Conservation (phyloP, 64 coral and sea anemone genomes). For the Platygyra sinensis region DNA sequence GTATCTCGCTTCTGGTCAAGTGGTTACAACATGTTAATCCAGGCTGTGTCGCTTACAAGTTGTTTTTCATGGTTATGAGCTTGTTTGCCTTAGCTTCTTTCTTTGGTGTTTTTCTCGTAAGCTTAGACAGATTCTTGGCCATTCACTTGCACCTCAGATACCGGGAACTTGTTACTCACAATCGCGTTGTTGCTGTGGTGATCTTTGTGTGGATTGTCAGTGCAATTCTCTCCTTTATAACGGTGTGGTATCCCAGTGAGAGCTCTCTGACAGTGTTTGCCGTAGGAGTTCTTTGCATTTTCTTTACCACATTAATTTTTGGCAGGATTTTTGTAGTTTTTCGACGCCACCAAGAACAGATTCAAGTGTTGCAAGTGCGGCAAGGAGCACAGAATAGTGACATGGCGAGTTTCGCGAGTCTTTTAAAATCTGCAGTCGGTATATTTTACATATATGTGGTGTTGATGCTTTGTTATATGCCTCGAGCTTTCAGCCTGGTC, state of each 20-base stretch:
- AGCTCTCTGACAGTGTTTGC: neutral
- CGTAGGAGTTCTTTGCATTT: neutral
- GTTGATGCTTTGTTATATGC: slow-evolving; percentile 28
- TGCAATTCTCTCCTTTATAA: neutral
- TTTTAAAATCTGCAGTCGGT: neutral
- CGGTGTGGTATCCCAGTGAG: neutral
- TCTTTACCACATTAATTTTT: neutral
- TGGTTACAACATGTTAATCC: neutral
- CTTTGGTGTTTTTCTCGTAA: slow-evolving; percentile 8
- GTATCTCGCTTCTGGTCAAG: neutral
- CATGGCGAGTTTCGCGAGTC: neutral
- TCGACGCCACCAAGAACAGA: slow-evolving; percentile 12
- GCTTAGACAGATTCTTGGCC: slow-evolving; percentile 6
- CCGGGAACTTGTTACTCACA: neutral
- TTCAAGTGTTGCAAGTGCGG: neutral
- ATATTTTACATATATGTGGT: slow-evolving; percentile 17
- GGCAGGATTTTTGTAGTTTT: slow-evolving; percentile 31
- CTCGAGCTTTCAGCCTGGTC: neutral
- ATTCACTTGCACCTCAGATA: slow-evolving; percentile 33
- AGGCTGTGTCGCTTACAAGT: neutral
- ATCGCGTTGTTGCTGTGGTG: neutral
- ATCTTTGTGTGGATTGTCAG: neutral
- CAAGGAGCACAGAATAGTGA: neutral
- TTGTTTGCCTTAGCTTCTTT: slow-evolving; percentile 13
- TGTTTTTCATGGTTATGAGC: slow-evolving; percentile 8